phyloP scores from a whole-genome alignment of 2,113 vertebrate species.

The Leptocoma aspasia region DNA sequence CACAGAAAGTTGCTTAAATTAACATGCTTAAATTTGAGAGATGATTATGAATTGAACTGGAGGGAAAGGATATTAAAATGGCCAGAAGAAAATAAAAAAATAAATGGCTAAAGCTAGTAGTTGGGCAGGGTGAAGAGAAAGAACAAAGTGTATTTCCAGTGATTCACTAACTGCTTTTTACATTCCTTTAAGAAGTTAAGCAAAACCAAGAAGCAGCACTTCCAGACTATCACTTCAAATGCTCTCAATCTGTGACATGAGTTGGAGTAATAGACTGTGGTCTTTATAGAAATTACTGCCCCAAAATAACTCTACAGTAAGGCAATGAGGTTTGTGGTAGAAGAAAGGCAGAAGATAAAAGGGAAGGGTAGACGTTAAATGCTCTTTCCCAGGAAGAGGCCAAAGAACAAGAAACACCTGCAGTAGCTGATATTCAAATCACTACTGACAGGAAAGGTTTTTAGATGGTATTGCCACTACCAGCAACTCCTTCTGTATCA shows the following conservation, averaged over 20 bases:
- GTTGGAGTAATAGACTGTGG: neutral
- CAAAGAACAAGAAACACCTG: neutral
- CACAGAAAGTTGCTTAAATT: conserved; percentile 25
- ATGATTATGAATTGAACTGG: neutral
- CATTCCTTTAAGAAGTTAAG: neutral
- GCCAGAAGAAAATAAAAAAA: neutral
- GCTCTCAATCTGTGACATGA: neutral
- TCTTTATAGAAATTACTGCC: neutral
- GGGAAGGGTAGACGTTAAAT: neutral
- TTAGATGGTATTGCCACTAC: neutral
- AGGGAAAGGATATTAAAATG: conserved; percentile 14
- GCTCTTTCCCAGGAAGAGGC: neutral
- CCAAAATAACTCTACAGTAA: neutral
- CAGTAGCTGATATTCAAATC: neutral
- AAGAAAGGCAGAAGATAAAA: neutral
- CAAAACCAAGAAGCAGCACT: neutral
- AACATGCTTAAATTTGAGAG: neutral
- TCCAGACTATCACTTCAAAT: neutral
- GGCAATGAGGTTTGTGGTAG: neutral
- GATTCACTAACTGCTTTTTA: neutral
- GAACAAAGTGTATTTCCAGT: neutral
- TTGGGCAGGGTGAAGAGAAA: neutral
- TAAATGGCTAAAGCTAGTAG: neutral
- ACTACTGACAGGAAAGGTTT: neutral
- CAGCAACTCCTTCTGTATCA: neutral